Evolutionary conservation across 2,888 invertebrate genomes (phyloP).

Genomic region (Rhorus exstirpatorius): DNA sequence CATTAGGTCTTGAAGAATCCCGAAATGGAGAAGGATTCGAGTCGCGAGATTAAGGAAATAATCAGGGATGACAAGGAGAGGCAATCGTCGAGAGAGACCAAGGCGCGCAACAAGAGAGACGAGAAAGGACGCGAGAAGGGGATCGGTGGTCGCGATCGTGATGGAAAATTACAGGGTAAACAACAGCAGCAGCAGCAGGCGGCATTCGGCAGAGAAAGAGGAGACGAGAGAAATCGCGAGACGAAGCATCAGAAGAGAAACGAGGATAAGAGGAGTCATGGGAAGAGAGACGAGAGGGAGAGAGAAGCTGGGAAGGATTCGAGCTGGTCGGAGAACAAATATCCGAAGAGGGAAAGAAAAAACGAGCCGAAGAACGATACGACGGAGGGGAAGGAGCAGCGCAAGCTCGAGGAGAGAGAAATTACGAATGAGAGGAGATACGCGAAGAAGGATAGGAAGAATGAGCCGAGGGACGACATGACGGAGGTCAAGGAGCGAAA

Average conservation of each 20-base stretch:
- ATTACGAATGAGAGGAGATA: conserved; percentile 76
- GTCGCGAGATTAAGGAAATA: conserved; percentile 82
- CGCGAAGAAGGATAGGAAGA: conserved; percentile 86
- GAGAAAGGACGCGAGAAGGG: conserved; percentile 79
- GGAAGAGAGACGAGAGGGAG: conserved; percentile 84
- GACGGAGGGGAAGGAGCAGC: conserved; percentile 75
- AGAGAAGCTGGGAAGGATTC: conserved; percentile 78
- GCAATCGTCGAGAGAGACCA: conserved; percentile 81
- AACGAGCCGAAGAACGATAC: conserved; percentile 73
- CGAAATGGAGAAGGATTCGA: conserved; percentile 81
- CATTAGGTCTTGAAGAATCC: conserved; percentile 84
- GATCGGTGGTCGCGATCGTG: conserved; percentile 81
- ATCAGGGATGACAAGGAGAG: conserved; percentile 84
- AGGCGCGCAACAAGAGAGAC: conserved; percentile 83
- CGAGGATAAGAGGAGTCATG: conserved; percentile 83
- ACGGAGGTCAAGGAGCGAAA: conserved; percentile 78
- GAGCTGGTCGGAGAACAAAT: conserved; percentile 77
- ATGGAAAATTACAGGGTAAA: conserved; percentile 83
- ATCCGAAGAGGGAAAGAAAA: conserved; percentile 80
- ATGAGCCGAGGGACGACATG: conserved; percentile 78
- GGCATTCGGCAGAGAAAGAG: conserved; percentile 44
- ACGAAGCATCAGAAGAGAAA: conserved; percentile 77
- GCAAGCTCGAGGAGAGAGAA: conserved; percentile 79
- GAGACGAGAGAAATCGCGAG: conserved; percentile 57
- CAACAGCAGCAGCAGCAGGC: conserved; percentile 79